phyloP scores from a whole-genome alignment of 2,113 vertebrate species.

The Anas platyrhynchos region DNA sequence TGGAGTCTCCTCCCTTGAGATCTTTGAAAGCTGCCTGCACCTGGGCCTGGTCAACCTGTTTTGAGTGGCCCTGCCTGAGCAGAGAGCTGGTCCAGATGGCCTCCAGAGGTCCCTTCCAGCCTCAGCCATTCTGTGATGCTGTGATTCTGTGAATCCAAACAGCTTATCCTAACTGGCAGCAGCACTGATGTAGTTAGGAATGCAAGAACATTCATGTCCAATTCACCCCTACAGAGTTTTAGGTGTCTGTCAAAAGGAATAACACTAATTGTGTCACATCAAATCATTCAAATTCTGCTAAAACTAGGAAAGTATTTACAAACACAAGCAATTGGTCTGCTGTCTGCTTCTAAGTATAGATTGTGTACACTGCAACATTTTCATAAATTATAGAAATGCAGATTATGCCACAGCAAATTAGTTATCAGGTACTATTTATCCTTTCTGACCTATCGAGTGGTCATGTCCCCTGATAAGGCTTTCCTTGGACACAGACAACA shows the following conservation, averaged over 20 bases:
- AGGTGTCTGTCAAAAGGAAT: not conserved
- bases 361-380: not conserved
- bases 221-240: not conserved
- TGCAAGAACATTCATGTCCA: not conserved
- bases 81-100: not conserved
- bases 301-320: not conserved
- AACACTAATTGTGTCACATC: not conserved
- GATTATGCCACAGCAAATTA: not conserved
- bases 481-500: not conserved
- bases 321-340: not conserved
- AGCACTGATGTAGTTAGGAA: not conserved
- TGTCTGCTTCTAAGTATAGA: not conserved
- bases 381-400: not conserved
- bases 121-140: not conserved
- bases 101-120: not conserved
- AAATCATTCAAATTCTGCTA: not conserved
- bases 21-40: not conserved
- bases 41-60: not conserved
- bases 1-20: not conserved
- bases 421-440: not conserved
- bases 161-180: not conserved
- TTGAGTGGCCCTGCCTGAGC: not conserved
- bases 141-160: not conserved
- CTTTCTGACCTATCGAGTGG: not conserved
- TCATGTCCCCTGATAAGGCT: rapidly evolving